A percentile compares a stretch with the other conserved stretches of the same genome.
Conservation (phyloP, 2,888 invertebrate species). For the Andrena praecox region DNA sequence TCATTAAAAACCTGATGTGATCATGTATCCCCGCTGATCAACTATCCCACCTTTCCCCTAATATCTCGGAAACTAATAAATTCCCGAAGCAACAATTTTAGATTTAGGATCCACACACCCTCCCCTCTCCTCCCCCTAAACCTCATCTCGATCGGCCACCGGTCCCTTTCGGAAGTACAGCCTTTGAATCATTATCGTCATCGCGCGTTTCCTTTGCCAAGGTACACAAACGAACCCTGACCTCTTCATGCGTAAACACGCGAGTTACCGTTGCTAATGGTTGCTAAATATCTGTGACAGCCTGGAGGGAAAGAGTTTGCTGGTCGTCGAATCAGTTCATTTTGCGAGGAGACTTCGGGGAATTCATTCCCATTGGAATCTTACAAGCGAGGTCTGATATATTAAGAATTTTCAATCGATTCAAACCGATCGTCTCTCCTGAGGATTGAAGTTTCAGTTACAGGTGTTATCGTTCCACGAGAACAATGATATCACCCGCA, state of each 20-base stretch:
- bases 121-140: too few species aligned
- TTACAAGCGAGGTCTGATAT: not conserved
- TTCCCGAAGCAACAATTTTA: too few species aligned
- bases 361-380: not conserved
- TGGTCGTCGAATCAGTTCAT: not conserved
- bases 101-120: too few species aligned
- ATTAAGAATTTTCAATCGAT: too few species aligned
- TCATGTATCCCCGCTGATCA: too few species aligned
- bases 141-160: too few species aligned
- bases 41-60: too few species aligned
- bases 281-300: not conserved
- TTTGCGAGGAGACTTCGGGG: too few species aligned
- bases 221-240: not conserved
- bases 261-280: conserved; percentile 5
- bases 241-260: conserved; percentile 20
- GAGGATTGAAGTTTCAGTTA: not conserved
- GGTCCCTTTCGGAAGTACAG: too few species aligned
- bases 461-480: not conserved
- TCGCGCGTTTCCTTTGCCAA: not conserved
- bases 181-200: conserved; percentile 1
- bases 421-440: not conserved
- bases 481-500: not conserved
- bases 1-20: too few species aligned
- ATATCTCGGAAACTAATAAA: too few species aligned
- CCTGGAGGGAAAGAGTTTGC: not conserved